phyloP scores from a whole-genome alignment of 2,797 vertebrate genomes.

The Uromys caudimaculatus region DNA sequence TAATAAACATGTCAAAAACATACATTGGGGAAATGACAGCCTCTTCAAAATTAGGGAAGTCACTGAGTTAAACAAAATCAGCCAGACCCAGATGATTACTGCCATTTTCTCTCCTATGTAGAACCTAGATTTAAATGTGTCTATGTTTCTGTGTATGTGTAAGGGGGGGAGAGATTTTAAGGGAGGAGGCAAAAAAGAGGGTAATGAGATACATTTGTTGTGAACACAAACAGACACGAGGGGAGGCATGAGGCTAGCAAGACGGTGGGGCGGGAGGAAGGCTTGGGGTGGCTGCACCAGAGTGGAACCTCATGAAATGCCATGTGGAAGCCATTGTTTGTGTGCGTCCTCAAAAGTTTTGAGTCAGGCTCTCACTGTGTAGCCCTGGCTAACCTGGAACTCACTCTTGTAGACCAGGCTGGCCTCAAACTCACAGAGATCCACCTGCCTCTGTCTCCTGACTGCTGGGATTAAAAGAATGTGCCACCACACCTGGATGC shows the following conservation, averaged over 20 bases:
- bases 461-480: not conserved
- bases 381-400: not conserved
- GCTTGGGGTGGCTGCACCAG: too few relatives aligned
- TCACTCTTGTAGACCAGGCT: not conserved
- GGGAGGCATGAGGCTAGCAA: not conserved
- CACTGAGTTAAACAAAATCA: not conserved
- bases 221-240: not conserved
- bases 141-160: not conserved
- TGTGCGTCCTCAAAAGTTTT: not conserved
- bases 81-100: not conserved
- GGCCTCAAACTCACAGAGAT: not conserved
- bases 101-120: not conserved
- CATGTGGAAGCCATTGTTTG: not conserved
- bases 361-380: not conserved
- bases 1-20: not conserved
- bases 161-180: not conserved
- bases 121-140: not conserved
- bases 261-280: not conserved
- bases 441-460: not conserved
- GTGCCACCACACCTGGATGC: not conserved
- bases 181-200: not conserved
- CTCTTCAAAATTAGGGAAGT: not conserved
- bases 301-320: not conserved
- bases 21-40: not conserved
- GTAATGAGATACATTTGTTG: not conserved